Evolutionary conservation across 2,888 invertebrate genomes (phyloP).

Genomic region (Tetanocera ferruginea): DNA sequence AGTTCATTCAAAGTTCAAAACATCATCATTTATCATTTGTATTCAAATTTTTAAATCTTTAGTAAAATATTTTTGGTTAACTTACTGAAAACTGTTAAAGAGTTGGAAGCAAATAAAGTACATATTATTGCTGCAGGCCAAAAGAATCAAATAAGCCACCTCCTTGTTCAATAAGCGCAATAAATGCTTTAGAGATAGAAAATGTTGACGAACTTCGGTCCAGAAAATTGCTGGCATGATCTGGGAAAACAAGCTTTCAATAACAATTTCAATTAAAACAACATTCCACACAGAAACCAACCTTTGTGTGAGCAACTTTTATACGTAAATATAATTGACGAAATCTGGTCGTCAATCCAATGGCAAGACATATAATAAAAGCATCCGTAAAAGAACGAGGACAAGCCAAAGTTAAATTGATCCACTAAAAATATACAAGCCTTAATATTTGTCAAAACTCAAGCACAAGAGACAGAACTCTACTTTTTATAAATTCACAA

Average conservation of each 20-base stretch:
- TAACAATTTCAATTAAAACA: neutral
- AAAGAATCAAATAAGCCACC: conserved; percentile 75
- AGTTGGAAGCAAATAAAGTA: conserved; percentile 83
- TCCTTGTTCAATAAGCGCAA: conserved; percentile 75
- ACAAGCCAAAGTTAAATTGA: conserved; percentile 73
- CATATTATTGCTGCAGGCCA: conserved; percentile 79
- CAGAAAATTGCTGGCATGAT: conserved; percentile 71
- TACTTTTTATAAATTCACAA: neutral
- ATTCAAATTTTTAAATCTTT: neutral
- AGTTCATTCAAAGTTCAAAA: neutral
- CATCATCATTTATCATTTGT: neutral
- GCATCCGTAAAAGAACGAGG: conserved; percentile 81
- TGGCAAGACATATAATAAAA: conserved; percentile 78
- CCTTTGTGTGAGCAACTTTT: conserved; percentile 70
- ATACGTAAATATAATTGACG: conserved; percentile 74
- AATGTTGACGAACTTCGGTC: conserved; percentile 78
- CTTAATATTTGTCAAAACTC: too few relatives aligned
- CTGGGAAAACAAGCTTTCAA: conserved; percentile 41
- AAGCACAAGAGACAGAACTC: too few relatives aligned
- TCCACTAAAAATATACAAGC: conserved; percentile 55
- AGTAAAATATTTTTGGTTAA: neutral
- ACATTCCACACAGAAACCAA: conserved; percentile 45
- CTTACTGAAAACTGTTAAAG: conserved; percentile 72
- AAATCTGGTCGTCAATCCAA: conserved; percentile 77
- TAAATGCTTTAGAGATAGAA: conserved; percentile 75